Evolutionary conservation across 2,113 vertebrate genomes (phyloP).

Genomic region (Triplophysa tibetana): DNA sequence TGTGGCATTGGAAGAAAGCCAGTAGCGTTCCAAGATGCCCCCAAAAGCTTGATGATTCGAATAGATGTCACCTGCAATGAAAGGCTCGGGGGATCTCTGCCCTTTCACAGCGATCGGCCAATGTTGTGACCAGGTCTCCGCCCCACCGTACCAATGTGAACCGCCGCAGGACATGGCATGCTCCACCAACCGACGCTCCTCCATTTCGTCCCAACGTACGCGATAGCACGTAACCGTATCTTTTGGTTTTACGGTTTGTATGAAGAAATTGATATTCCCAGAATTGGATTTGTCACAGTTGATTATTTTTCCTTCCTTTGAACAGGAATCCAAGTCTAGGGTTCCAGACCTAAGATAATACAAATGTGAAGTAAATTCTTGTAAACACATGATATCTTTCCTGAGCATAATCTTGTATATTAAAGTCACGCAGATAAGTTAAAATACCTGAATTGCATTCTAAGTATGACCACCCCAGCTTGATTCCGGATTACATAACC

Average conservation of each 20-base stretch:
- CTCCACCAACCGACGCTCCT: constrained; percentile 73
- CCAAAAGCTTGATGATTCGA: constrained; percentile 85
- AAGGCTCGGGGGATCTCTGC: constrained; percentile 85
- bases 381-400: background rate
- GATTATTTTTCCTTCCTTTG: constrained; percentile 79
- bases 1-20: constrained; percentile 90
- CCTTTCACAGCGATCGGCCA: constrained; percentile 88
- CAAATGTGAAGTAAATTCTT: background rate
- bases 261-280: constrained; percentile 89
- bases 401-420: background rate
- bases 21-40: constrained; percentile 92
- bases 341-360: constrained; percentile 72
- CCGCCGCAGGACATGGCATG: constrained; percentile 90
- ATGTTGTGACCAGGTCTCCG: constrained; percentile 85
- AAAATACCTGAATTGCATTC: constrained; percentile 81
- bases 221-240: constrained; percentile 94
- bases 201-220: constrained; percentile 90
- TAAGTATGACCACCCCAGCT: constrained; percentile 79
- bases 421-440: background rate
- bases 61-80: constrained; percentile 88
- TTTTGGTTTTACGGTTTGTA: constrained; percentile 85
- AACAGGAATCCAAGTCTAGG: constrained; percentile 89
- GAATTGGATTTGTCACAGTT: constrained; percentile 79
- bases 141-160: constrained; percentile 92
- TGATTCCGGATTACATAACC: constrained; percentile 89